Conservation (phyloP, 2,888 invertebrate species). For the Tetranychus piercei region DNA sequence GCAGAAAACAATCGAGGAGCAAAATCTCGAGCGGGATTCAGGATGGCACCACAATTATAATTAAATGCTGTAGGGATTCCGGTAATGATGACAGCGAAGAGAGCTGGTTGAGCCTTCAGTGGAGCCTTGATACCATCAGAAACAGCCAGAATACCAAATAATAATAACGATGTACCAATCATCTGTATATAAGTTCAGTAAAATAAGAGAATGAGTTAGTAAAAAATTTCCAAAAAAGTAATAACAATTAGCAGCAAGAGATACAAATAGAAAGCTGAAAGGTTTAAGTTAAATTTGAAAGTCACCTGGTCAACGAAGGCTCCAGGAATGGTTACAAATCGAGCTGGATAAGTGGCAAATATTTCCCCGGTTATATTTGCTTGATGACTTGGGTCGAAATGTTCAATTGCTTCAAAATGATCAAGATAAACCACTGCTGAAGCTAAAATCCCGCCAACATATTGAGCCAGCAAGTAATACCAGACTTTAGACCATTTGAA, state of each 20-base stretch:
- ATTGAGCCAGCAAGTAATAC: slow-evolving; percentile 18
- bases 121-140: slow-evolving; percentile 34
- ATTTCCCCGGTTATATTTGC: slow-evolving; percentile 26
- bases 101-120: slow-evolving; percentile 29
- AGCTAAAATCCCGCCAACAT: slow-evolving; percentile 19
- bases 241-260: neutral
- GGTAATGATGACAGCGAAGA: slow-evolving; percentile 33
- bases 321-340: slow-evolving; percentile 33
- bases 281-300: neutral
- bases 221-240: neutral
- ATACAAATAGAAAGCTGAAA: neutral
- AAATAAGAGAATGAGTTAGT: neutral
- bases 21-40: slow-evolving; percentile 44
- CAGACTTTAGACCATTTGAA: slow-evolving; percentile 19
- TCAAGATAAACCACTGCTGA: slow-evolving; percentile 19
- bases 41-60: slow-evolving; percentile 41
- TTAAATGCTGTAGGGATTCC: slow-evolving; percentile 38
- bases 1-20: slow-evolving; percentile 39
- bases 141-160: slow-evolving; percentile 35
- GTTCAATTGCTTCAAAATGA: slow-evolving; percentile 29
- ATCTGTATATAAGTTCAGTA: slow-evolving; percentile 30
- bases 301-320: slow-evolving; percentile 38
- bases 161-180: slow-evolving; percentile 35
- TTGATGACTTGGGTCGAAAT: slow-evolving; percentile 10
- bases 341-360: slow-evolving; percentile 39